These are phyloP conservation scores for Fregetta grallaria DNA, from an alignment of 2,113 vertebrate species.

Conservation along the genomic window DNA sequence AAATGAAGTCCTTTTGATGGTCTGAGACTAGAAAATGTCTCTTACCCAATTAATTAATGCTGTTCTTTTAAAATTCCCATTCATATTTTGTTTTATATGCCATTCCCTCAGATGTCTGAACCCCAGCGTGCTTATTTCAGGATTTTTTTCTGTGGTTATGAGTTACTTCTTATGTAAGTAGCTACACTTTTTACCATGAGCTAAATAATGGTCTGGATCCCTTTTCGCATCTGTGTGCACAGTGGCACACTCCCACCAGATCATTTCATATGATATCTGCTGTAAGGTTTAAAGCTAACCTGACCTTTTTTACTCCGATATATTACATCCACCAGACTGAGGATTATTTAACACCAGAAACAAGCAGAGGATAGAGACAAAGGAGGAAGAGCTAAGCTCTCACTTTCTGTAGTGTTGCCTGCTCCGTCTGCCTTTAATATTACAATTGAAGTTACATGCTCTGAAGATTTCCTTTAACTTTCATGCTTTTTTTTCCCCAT, in stretches of 20 bases:
- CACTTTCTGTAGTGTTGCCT: background rate
- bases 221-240: background rate
- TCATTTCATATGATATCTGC: background rate
- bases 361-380: background rate
- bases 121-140: background rate
- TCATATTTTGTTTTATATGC: constrained; percentile 27
- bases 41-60: constrained; percentile 56
- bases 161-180: background rate
- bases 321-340: background rate
- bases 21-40: constrained; percentile 54
- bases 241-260: background rate
- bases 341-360: constrained; percentile 25
- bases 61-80: constrained; percentile 34
- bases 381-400: background rate
- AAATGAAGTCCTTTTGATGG: constrained; percentile 57
- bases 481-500: background rate
- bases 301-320: background rate
- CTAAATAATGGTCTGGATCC: background rate
- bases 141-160: background rate
- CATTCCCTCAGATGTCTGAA: constrained; percentile 28
- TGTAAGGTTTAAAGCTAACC: background rate
- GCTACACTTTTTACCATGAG: background rate
- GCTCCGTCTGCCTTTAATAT: background rate
- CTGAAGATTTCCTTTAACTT: constrained; percentile 36
- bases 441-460: background rate